These are phyloP conservation scores for Sebastes matsubarae DNA, from an alignment of 2,797 vertebrate species.

Conservation along the genomic window DNA sequence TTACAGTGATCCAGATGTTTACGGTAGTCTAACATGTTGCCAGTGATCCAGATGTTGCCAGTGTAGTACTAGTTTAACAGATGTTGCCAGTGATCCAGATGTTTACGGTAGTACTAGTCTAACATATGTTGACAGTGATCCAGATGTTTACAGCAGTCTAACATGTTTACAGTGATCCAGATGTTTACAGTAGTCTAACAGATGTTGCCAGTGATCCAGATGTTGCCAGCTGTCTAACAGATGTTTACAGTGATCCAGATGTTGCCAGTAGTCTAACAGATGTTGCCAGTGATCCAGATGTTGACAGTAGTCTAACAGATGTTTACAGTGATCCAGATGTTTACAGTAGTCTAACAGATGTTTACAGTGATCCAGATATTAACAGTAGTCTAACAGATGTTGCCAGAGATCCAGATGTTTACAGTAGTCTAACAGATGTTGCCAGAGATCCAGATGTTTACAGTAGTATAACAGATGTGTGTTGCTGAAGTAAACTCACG, in stretches of 20 bases:
- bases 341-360: background rate
- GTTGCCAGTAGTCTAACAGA: background rate
- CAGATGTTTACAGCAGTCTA: background rate
- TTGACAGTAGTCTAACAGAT: background rate
- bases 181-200: background rate
- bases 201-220: background rate
- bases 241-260: background rate
- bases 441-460: background rate
- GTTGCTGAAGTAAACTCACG: slow-evolving; percentile 67
- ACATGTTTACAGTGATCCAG: background rate
- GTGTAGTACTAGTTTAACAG: background rate
- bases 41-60: too few relatives aligned
- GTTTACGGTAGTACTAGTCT: too few relatives aligned
- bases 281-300: background rate
- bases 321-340: background rate
- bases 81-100: too few relatives aligned
- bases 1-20: too few relatives aligned
- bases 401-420: background rate
- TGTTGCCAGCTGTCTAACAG: background rate
- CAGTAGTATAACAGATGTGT: background rate
- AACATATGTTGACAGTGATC: background rate
- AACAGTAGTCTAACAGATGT: background rate
- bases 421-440: background rate
- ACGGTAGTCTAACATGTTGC: too few relatives aligned
- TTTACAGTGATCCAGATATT: background rate